A percentile compares a stretch with the other conserved stretches of the same genome.
Conservation (phyloP, 2,797 vertebrate genomes). For the Geotrypetes seraphini region DNA sequence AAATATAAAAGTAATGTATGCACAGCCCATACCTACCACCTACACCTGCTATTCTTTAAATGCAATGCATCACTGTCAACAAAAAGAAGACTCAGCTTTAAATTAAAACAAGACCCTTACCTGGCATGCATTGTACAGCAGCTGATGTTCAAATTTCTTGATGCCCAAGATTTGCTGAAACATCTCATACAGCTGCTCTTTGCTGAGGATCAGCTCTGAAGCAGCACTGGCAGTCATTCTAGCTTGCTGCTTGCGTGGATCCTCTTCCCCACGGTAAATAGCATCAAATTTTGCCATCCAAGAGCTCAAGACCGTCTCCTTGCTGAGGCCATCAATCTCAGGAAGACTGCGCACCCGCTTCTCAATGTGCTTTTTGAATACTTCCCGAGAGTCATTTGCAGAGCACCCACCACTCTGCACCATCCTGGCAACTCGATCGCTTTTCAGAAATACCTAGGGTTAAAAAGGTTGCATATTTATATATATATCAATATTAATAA, state of each 20-base stretch:
- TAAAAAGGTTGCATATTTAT: too few species aligned
- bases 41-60: too few species aligned
- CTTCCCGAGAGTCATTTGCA: slow-evolving; percentile 83
- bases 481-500: too few species aligned
- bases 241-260: slow-evolving; percentile 88
- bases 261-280: slow-evolving; percentile 91
- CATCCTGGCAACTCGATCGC: slow-evolving; percentile 87
- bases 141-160: slow-evolving; percentile 93
- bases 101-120: too few species aligned
- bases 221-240: slow-evolving; percentile 86
- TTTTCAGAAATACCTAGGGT: slow-evolving; percentile 85
- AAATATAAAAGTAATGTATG: too few species aligned
- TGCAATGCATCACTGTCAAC: too few species aligned
- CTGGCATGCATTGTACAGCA: slow-evolving; percentile 95
- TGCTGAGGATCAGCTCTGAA: slow-evolving; percentile 94
- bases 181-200: slow-evolving; percentile 96
- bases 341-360: slow-evolving; percentile 90
- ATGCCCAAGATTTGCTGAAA: slow-evolving; percentile 93
- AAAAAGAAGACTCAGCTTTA: too few species aligned
- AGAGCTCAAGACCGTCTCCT: slow-evolving; percentile 93
- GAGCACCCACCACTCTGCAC: slow-evolving; percentile 93
- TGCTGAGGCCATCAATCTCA: slow-evolving; percentile 91
- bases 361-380: slow-evolving; percentile 97
- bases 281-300: slow-evolving; percentile 96
- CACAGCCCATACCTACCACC: too few species aligned